These are phyloP conservation scores for Rhaphigaster nebulosa DNA, from an alignment of 2,888 invertebrate genomes.

Conservation along the genomic window DNA sequence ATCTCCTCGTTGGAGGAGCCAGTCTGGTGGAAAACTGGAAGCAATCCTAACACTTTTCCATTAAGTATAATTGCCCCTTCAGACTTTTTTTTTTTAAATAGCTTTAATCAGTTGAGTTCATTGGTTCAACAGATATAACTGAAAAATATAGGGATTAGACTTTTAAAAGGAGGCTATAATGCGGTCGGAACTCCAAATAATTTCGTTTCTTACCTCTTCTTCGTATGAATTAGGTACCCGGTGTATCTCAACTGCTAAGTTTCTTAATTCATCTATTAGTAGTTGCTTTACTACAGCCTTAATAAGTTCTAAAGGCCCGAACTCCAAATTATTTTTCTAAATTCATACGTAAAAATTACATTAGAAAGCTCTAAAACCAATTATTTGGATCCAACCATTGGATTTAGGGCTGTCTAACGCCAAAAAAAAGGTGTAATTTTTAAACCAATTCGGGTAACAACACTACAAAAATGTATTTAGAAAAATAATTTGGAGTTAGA, in stretches of 20 bases:
- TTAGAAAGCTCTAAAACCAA: no score
- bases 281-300: no score
- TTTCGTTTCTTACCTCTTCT: neutral
- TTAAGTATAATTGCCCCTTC: neutral
- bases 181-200: neutral
- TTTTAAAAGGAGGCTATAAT: neutral
- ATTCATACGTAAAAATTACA: no score
- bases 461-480: no score
- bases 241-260: neutral
- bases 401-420: no score
- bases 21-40: neutral
- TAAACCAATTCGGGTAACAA: no score
- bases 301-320: no score
- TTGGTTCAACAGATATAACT: neutral
- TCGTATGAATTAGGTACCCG: neutral
- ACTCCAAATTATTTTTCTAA: no score
- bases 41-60: neutral
- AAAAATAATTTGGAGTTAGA: no score
- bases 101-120: neutral
- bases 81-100: neutral
- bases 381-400: no score
- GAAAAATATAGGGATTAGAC: neutral
- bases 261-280: neutral
- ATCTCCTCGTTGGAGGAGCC: neutral
- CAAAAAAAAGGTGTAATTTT: no score